phyloP scores from a whole-genome alignment of 2,113 vertebrate species.

The Formicarius rufipectus region DNA sequence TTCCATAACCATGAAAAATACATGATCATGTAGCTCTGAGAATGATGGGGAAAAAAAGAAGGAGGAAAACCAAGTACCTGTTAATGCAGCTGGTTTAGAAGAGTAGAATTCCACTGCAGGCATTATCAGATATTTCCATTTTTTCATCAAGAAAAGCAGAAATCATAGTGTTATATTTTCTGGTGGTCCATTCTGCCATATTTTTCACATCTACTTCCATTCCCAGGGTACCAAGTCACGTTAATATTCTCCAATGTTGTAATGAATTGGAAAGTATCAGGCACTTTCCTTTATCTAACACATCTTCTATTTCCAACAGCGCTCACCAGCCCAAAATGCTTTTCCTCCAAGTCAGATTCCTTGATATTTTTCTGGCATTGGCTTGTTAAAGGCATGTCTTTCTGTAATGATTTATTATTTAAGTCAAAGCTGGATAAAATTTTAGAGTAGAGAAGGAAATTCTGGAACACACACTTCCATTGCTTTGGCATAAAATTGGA shows the following conservation, averaged over 20 bases:
- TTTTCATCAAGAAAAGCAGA: constrained; percentile 6
- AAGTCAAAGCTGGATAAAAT: not conserved
- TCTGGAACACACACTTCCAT: not conserved
- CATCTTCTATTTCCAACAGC: not conserved
- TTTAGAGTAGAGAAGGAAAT: not conserved
- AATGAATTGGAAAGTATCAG: not conserved
- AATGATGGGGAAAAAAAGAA: not conserved
- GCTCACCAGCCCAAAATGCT: not conserved
- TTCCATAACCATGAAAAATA: constrained; percentile 19
- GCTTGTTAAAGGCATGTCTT: not conserved
- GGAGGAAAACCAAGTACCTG: not conserved
- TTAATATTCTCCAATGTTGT: not conserved
- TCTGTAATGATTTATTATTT: not conserved
- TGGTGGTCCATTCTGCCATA: not conserved
- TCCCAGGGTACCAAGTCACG: not conserved
- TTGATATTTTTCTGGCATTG: not conserved
- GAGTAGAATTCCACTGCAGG: not conserved
- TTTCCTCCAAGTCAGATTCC: not conserved
- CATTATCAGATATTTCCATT: not conserved
- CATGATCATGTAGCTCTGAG: not conserved
- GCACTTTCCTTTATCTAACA: not conserved
- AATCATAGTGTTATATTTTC: not conserved
- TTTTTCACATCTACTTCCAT: not conserved
- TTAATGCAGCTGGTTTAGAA: not conserved
- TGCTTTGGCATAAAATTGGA: not conserved